These are phyloP conservation scores for Mohoua ochrocephala DNA, from an alignment of 2,113 vertebrate species.

Conservation along the genomic window DNA sequence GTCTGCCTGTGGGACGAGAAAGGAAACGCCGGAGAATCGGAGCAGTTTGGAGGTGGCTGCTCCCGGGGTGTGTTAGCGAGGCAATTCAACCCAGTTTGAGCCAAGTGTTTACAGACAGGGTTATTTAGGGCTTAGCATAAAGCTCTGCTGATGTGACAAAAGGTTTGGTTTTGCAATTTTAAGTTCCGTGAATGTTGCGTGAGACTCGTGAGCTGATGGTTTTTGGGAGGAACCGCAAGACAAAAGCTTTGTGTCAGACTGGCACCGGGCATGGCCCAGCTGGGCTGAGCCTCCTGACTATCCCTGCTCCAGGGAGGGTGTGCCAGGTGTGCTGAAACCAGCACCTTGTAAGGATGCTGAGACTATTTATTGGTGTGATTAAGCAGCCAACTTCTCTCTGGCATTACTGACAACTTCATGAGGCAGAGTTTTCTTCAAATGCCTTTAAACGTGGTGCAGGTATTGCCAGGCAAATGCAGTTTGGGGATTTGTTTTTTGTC, in stretches of 20 bases:
- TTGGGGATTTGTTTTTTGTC: neutral
- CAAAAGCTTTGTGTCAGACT: neutral
- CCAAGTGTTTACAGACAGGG: neutral
- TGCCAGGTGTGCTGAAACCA: neutral
- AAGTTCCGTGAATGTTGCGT: neutral
- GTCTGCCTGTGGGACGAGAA: slow-evolving; percentile 72
- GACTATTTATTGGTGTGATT: neutral
- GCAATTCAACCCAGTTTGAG: neutral
- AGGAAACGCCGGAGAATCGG: neutral
- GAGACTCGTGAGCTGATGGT: neutral
- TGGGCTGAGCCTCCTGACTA: neutral
- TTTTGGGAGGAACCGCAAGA: neutral
- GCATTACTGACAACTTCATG: neutral
- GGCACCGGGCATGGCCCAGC: neutral
- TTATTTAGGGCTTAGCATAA: neutral
- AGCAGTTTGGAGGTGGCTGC: neutral
- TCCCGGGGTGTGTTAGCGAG: neutral
- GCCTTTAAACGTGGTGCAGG: neutral
- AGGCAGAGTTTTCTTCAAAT: neutral
- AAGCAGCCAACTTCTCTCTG: neutral
- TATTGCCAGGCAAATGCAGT: neutral
- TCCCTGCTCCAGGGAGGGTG: neutral
- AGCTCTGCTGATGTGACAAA: neutral
- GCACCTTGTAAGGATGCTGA: neutral
- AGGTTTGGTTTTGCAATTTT: neutral